Base-by-base conservation (phyloP, 1,140 invertebrate species). In the Achatina immaculata region DNA sequence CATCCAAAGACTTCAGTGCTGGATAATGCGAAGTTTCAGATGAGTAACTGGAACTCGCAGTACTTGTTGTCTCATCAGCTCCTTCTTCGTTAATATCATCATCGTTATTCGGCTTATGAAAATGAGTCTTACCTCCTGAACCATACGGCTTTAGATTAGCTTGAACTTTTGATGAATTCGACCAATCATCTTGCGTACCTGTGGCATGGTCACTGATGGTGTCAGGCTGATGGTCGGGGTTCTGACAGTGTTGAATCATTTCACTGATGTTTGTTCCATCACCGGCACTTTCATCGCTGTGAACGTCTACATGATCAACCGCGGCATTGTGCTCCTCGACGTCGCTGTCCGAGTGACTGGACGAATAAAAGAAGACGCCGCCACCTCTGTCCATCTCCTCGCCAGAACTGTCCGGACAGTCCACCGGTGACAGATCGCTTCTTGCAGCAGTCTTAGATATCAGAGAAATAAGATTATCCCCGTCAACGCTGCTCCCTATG, bases 401-500 rank as follows among this genome's bases (percentile, higher is more conserved):
- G 42, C 73, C 43, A 43, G 45, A 38, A 19, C 68, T 38, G 45
- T 79, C 75, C 34, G 69, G 71, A 51, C 74, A 76, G 36, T 71
- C 66, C n/a, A 65, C 9, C 19, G 16, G 21, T 31, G 36, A 58
- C 1, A 36, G 19, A 3, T 14, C 31, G 21, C 14, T 9, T n/a
- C 40, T 51, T 14, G 31, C 7, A 0, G 1, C 21, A 2, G 31
- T 21, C 45, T 14, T 21, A 7, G 36, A 51, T 40, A 72, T 69
- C 24, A 55, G 45, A 14, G 45, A 51, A 51, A 31, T 76, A 72
- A 80, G 69, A 36, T 62, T 75, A 34, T 71, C 81, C 7, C 72
- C 72, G 55, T 81, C 78, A 34, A 58, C 77, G 28, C 77, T 80
- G 45, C 48, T 68, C 31, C 62, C 51, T 48, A 75, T 1, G 31